A percentile compares a stretch with the other conserved stretches of the same genome.
These are phyloP conservation scores for Hirudo medicinalis DNA, from an alignment of 1,140 invertebrate genomes.

Conservation along the genomic window DNA sequence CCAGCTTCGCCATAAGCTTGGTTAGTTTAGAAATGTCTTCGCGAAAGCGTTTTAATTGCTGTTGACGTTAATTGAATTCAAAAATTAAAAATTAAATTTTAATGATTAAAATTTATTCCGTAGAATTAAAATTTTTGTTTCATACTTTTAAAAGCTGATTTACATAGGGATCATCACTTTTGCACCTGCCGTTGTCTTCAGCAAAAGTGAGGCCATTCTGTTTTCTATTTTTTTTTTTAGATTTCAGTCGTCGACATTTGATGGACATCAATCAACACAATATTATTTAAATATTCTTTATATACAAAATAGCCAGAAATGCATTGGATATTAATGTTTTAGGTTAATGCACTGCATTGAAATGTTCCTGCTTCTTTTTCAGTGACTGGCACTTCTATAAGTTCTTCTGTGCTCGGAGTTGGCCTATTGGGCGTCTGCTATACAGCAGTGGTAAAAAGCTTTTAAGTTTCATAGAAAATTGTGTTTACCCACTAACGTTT, in stretches of 20 bases:
- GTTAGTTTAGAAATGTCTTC: conserved; percentile 3
- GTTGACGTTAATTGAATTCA: neutral
- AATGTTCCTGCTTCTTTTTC: conserved; percentile 24
- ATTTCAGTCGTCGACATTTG: neutral
- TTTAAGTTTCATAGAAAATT: too few species aligned
- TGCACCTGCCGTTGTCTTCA: conserved; percentile 17
- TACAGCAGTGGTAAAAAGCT: conserved; percentile 53
- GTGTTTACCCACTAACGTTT: too few species aligned
- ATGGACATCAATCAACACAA: neutral
- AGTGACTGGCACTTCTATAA: conserved; percentile 23
- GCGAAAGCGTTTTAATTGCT: neutral
- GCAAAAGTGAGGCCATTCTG: conserved; percentile 13
- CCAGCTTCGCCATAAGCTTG: conserved; percentile 14
- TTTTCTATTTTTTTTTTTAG: neutral
- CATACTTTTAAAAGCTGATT: neutral
- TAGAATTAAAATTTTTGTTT: neutral
- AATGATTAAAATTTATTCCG: neutral
- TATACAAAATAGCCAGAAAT: neutral
- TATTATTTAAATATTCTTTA: neutral
- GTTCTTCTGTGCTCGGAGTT: conserved; percentile 12
- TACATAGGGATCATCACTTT: conserved; percentile 14
- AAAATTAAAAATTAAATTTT: neutral
- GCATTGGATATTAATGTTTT: neutral
- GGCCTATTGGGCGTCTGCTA: conserved; percentile 69
- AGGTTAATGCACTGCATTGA: neutral